Percentiles rank a stretch among this genome's conserved stretches.
Conservation (phyloP, 2,888 invertebrate species). For the Diachrysia chrysitis region DNA sequence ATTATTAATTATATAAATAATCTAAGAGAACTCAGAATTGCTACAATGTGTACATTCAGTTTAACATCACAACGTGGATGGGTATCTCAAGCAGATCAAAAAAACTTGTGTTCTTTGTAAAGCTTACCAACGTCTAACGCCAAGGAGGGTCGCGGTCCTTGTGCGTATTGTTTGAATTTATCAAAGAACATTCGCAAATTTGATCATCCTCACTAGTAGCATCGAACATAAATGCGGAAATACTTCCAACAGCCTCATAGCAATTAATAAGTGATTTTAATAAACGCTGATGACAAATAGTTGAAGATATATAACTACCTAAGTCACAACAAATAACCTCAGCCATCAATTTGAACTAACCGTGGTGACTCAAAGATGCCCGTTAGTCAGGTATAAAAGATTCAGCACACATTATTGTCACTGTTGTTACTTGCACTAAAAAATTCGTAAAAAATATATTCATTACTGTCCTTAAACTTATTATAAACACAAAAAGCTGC, state of each 20-base stretch:
- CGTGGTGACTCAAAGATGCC: constrained; percentile 85
- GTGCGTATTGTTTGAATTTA: constrained; percentile 55
- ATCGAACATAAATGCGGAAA: constrained; percentile 15
- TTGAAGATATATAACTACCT: constrained; percentile 74
- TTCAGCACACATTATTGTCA: constrained; percentile 89
- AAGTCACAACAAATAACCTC: constrained; percentile 88
- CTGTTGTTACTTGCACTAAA: constrained; percentile 78
- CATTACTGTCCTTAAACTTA: constrained; percentile 77
- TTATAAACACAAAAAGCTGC: constrained; percentile 78
- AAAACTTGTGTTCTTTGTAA: constrained; percentile 66
- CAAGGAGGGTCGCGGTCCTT: constrained; percentile 67
- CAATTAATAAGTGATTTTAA: constrained; percentile 50
- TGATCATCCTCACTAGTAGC: neutral
- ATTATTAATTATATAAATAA: constrained; percentile 3
- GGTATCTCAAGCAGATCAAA: constrained; percentile 9
- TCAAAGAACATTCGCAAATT: constrained; percentile 35
- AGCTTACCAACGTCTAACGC: constrained; percentile 77
- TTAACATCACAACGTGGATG: constrained; percentile 13
- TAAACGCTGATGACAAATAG: constrained; percentile 76
- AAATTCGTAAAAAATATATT: constrained; percentile 82
- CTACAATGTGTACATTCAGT: neutral
- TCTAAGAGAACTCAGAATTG: neutral
- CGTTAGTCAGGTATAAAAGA: constrained; percentile 85
- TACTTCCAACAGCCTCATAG: constrained; percentile 9
- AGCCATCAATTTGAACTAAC: constrained; percentile 85